These are phyloP conservation scores for Carassius auratus DNA, from an alignment of 2,113 vertebrate genomes.

Conservation along the genomic window DNA sequence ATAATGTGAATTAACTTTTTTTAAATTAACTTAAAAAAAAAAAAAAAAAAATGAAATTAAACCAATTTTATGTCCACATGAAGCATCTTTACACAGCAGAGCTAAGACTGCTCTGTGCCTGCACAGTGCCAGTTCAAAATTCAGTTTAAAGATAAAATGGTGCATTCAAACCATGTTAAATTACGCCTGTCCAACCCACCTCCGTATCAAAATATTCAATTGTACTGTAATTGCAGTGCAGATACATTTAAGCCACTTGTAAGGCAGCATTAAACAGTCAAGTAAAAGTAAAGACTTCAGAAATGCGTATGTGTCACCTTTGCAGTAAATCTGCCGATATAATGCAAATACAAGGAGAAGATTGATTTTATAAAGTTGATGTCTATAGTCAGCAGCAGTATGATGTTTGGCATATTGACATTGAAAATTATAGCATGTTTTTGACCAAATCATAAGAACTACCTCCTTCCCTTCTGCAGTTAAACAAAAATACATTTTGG, in stretches of 20 bases:
- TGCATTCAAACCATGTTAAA: neutral
- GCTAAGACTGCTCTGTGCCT: no score
- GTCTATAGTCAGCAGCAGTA: neutral
- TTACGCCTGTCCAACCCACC: neutral
- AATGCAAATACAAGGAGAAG: neutral
- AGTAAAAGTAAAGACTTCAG: neutral
- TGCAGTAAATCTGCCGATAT: neutral
- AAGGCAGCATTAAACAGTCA: neutral
- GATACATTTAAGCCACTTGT: neutral
- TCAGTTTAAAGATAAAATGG: neutral
- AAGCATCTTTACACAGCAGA: no score
- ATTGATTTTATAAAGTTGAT: no score
- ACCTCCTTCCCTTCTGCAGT: neutral
- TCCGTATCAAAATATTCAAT: neutral
- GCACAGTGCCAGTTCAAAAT: no score
- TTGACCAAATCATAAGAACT: neutral
- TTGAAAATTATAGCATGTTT: neutral
- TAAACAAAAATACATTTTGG: neutral
- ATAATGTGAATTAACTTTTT: no score
- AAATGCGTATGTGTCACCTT: neutral
- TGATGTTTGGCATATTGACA: neutral
- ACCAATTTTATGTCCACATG: no score
- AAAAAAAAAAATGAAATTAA: neutral
- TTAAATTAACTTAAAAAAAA: no score
- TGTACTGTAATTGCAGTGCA: neutral